phyloP scores from a whole-genome alignment of 1,140 invertebrate genomes.

The Drosophila prosaltans region DNA sequence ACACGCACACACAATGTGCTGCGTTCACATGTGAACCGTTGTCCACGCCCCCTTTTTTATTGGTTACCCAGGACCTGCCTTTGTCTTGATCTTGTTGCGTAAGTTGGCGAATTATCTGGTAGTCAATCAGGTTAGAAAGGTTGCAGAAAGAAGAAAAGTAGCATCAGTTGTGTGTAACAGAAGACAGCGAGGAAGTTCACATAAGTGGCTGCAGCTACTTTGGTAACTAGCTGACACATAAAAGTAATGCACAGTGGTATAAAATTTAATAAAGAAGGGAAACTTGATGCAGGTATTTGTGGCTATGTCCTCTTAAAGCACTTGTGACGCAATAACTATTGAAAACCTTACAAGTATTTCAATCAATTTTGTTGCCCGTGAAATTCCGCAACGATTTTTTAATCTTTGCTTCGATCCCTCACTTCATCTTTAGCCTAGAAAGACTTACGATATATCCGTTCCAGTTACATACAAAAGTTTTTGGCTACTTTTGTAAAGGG shows the following conservation, averaged over 20 bases:
- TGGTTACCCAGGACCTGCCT: conserved; percentile 32
- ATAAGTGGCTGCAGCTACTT: conserved; percentile 34
- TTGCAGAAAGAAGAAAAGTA: conserved; percentile 9
- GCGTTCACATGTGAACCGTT: background rate
- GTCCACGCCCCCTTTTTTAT: background rate
- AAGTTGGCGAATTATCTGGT: conserved; percentile 64
- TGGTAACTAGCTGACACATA: conserved; percentile 19
- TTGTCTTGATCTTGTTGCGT: conserved; percentile 59
- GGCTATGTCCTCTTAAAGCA: too few species aligned
- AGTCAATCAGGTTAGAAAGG: conserved; percentile 32
- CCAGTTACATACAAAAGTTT: too few species aligned
- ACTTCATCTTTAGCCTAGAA: too few species aligned
- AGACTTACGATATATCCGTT: too few species aligned
- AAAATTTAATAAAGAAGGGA: background rate
- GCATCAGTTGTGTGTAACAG: conserved; percentile 25
- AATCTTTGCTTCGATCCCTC: background rate
- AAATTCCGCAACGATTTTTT: background rate
- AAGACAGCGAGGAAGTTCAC: background rate
- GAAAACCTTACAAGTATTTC: background rate
- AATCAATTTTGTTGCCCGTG: background rate
- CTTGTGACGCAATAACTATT: too few species aligned
- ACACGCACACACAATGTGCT: conserved; percentile 9
- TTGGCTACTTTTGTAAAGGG: too few species aligned
- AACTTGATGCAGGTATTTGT: too few species aligned
- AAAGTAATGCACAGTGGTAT: conserved; percentile 27